These are phyloP conservation scores for Cheilosia impressa DNA, from an alignment of 2,888 invertebrate genomes.

Conservation along the genomic window DNA sequence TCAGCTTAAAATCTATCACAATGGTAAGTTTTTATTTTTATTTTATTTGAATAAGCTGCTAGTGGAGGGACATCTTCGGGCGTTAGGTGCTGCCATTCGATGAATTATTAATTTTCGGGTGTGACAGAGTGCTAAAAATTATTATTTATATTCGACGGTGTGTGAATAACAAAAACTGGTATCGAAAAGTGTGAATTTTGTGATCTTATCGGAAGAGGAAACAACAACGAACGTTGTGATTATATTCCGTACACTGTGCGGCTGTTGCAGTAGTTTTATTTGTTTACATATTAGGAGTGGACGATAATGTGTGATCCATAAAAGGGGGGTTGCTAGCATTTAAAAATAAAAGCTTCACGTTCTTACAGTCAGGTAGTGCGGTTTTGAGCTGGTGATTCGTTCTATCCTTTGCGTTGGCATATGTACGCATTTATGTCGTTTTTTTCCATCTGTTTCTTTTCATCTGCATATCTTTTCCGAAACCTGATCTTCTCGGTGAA, in stretches of 20 bases:
- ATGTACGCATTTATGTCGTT: neutral
- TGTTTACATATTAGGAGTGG: constrained; percentile 12
- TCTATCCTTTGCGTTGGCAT: neutral
- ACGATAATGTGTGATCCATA: neutral
- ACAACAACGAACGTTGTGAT: neutral
- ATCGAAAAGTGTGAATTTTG: constrained; percentile 13
- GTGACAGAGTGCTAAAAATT: constrained; percentile 39
- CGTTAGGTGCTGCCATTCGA: constrained; percentile 21
- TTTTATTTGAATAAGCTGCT: constrained; percentile 16
- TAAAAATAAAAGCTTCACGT: neutral
- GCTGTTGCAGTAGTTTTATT: constrained; percentile 12
- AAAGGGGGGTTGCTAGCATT: neutral
- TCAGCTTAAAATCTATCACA: neutral
- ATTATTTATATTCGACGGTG: constrained; percentile 8
- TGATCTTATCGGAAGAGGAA: constrained; percentile 63
- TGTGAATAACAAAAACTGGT: constrained; percentile 15
- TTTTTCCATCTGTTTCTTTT: neutral
- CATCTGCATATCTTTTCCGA: neutral
- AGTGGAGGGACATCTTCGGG: constrained; percentile 9
- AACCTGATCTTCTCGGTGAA: neutral
- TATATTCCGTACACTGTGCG: neutral
- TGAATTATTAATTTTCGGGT: constrained; percentile 67
- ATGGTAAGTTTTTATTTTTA: constrained; percentile 55
- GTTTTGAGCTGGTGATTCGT: too few relatives aligned
- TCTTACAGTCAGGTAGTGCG: too few relatives aligned